Evolutionary conservation across 2,888 invertebrate genomes (phyloP).

Genomic region (Tribolium freemani): DNA sequence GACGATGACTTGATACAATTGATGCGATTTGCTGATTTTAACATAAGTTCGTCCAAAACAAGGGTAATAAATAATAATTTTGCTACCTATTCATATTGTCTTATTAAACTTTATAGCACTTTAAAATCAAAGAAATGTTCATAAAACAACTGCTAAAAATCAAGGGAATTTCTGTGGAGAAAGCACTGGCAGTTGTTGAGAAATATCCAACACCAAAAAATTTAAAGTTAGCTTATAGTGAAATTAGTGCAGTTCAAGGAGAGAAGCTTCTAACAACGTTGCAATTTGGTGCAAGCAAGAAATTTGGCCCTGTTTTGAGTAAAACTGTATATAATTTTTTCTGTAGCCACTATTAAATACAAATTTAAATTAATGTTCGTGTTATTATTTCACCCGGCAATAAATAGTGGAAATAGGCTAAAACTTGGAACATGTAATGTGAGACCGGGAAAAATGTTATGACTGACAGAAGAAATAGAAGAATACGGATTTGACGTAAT

Average conservation of each 20-base stretch:
- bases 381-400: no score
- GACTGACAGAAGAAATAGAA: no score
- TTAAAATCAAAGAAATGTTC: constrained; percentile 87
- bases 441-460: no score
- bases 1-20: constrained; percentile 68
- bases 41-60: constrained; percentile 78
- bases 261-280: constrained; percentile 76
- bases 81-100: not conserved
- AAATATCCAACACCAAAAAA: constrained; percentile 80
- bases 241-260: constrained; percentile 66
- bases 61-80: constrained; percentile 74
- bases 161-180: constrained; percentile 88
- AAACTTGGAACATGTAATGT: no score
- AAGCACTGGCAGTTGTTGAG: constrained; percentile 84
- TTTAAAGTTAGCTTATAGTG: constrained; percentile 69
- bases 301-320: constrained; percentile 78
- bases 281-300: constrained; percentile 73
- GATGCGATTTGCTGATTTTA: constrained; percentile 85
- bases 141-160: constrained; percentile 87
- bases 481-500: no score
- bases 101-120: constrained; percentile 67
- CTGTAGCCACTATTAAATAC: not conserved
- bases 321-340: constrained; percentile 75
- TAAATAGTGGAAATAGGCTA: no score
- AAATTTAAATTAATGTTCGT: no score